Evolutionary conservation across 1,140 invertebrate genomes (phyloP), one percentile per base, ranked within the genome.

Genomic region (Muscidifurax raptorellus): DNA sequence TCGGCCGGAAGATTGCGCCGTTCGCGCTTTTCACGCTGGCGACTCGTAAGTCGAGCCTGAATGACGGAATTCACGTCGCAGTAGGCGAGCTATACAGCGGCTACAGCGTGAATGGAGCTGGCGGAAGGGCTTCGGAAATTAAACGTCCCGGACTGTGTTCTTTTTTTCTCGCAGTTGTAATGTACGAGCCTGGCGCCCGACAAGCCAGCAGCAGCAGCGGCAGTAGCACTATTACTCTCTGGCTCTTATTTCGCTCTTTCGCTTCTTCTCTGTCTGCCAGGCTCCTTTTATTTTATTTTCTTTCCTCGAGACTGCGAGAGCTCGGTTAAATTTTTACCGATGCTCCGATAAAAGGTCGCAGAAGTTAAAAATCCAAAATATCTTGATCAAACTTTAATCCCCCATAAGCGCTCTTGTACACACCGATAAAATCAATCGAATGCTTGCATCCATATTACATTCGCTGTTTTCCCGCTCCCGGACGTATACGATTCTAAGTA

Each of bases 121-220:
- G 90, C 90, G 91, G 91, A 92, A 92, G 91, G 90, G 87, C 92
- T 92, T 93, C 90, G 92, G 92, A 93, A 93, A 93, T 93, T 93
- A 93, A 93, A 93, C 90, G 92, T 93, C 92, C 90, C 87, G 87
- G 86, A 82, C 89, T 91, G 90, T 89, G 89, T 91, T 74, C 74
- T 25, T 67, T 90, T 90, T 90, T 90, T 91, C 91, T 86, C 89
- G 86, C 86, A 87, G 81, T 86, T 82, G 91, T 93, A 92, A 93
- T 92, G 89, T 93, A 93, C 89, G 91, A 87, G 75, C 80, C 87
- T 90, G 86, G 74, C 80, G 88, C 87, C 88, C 89, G 89, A 89
- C 89, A 78, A 87, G 87, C 79, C 22, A 74, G 66, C 47, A 59
- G 32, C 18, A 44, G 75, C 28, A 12, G 44, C 30, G 2, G 30